Base-by-base conservation (phyloP, 2,113 vertebrate genomes). In the Anguilla rostrata region DNA sequence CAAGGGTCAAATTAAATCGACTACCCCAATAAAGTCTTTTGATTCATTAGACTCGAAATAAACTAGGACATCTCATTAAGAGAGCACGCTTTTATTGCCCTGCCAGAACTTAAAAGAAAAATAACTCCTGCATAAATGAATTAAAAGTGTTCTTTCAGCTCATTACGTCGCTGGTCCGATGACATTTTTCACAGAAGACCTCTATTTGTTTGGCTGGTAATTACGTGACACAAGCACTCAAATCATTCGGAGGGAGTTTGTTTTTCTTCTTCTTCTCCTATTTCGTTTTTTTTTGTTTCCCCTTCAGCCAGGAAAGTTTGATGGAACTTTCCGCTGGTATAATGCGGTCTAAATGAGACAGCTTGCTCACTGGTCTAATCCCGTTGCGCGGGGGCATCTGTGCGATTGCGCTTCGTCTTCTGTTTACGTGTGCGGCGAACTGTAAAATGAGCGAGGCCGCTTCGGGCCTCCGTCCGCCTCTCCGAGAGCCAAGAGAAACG, bases 51-150 rank as follows among this genome's bases (percentile, higher is more conserved):
- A 75, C 9, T 34, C 34, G 0, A 8, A 75, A 75, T 75, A 75
- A 75, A 34, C 71, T 75, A 34, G n/a, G 71, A 75, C 22, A 53
- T 12, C 26, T 75, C 71, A 75, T 75, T 75, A 75, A 34, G n/a
- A 34, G 26, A 75, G 71, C 71, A 75, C 12, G 34, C 1, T 34
- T 12, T 75, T 9, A 75, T 34, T 75, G 26, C n/a, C 71, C n/a
- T 75, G 71, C 71, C n/a, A 75, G n/a, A 75, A 75, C 26, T 29
- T 66, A 12, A 75, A 75, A 75, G 11, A 29, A 75, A 75, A 75
- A 75, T 34, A 75, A 75, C 71, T 29, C 34, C n/a, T 75, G n/a
- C 71, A 75, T 75, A 75, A 75, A 75, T 75, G 71, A 75, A 75
- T 75, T 75, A 34, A 66, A 20, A 75, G 71, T 34, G n/a, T 75